Evolutionary conservation across 2,888 invertebrate species (phyloP).

Genomic region (Gastracanthus pulcherrimus): DNA sequence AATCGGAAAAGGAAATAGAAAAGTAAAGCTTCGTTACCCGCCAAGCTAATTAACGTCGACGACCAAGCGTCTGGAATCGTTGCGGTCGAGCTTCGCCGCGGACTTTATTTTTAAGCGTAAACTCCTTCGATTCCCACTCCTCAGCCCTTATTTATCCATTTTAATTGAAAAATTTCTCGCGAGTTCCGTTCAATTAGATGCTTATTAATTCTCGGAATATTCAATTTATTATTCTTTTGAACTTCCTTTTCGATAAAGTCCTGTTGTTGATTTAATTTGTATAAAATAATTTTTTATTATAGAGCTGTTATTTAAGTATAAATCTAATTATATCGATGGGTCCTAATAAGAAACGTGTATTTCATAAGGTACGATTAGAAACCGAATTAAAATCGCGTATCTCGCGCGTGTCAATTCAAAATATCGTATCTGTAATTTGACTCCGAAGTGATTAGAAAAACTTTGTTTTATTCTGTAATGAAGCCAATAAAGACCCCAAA

Average conservation of each 20-base stretch:
- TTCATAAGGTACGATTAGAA: too few species aligned
- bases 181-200: neutral
- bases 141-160: slow-evolving; percentile 21
- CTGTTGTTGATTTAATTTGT: too few species aligned
- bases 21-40: slow-evolving; percentile 43
- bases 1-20: slow-evolving; percentile 18
- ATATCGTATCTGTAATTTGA: too few species aligned
- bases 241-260: neutral
- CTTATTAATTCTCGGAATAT: slow-evolving; percentile 14
- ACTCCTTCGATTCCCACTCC: slow-evolving; percentile 18
- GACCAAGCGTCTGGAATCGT: slow-evolving; percentile 21
- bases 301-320: too few species aligned
- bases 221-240: slow-evolving; percentile 1
- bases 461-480: too few species aligned
- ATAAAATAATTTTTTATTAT: too few species aligned
- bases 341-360: too few species aligned
- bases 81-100: slow-evolving; percentile 38
- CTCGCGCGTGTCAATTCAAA: too few species aligned
- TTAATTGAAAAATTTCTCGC: slow-evolving; percentile 32
- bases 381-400: too few species aligned
- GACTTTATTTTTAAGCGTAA: slow-evolving; percentile 28
- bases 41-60: slow-evolving; percentile 50
- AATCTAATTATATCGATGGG: neutral
- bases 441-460: too few species aligned
- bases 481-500: too few species aligned